Conservation (phyloP, 2,797 vertebrate genomes). For the Hippoglossus hippoglossus region DNA sequence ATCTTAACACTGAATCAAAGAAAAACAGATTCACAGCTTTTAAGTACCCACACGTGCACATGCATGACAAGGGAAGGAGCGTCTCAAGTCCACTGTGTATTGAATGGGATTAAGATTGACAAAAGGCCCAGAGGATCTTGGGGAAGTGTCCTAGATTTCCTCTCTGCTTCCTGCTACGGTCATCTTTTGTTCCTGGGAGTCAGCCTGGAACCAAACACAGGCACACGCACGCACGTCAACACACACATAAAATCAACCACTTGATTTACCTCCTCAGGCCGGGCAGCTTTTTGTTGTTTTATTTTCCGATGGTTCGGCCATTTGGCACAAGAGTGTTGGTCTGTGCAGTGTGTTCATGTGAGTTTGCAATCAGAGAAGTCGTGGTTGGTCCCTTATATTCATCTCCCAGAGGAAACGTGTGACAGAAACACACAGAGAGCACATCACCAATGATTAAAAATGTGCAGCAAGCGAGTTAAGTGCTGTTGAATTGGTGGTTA, state of each 20-base stretch:
- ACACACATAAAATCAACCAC: constrained; percentile 3
- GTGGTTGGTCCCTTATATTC: background rate
- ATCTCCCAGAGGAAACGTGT: background rate
- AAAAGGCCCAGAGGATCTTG: constrained; percentile 65
- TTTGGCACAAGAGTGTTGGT: constrained; percentile 6
- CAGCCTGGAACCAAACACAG: constrained; percentile 42
- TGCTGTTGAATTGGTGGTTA: constrained; percentile 7
- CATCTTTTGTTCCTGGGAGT: constrained; percentile 62
- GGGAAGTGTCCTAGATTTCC: constrained; percentile 78
- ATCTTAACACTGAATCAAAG: too few species aligned
- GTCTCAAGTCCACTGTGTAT: constrained; percentile 18
- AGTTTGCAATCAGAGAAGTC: constrained; percentile 25
- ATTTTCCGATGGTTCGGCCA: constrained; percentile 12
- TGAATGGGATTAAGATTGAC: constrained; percentile 76
- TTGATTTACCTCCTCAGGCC: constrained; percentile 24
- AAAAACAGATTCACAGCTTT: too few species aligned
- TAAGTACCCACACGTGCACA: too few species aligned
- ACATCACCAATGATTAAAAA: constrained; percentile 2
- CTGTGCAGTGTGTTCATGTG: constrained; percentile 26
- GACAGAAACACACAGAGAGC: background rate
- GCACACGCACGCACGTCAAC: constrained; percentile 2
- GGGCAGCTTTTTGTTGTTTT: constrained; percentile 13
- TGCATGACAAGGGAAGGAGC: constrained; percentile 1
- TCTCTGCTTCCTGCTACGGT: constrained; percentile 45
- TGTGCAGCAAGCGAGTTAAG: background rate